A percentile compares a stretch with the other conserved stretches of the same genome.
Conservation (phyloP, 1,140 invertebrate genomes). For the Oscheius sp. region DNA sequence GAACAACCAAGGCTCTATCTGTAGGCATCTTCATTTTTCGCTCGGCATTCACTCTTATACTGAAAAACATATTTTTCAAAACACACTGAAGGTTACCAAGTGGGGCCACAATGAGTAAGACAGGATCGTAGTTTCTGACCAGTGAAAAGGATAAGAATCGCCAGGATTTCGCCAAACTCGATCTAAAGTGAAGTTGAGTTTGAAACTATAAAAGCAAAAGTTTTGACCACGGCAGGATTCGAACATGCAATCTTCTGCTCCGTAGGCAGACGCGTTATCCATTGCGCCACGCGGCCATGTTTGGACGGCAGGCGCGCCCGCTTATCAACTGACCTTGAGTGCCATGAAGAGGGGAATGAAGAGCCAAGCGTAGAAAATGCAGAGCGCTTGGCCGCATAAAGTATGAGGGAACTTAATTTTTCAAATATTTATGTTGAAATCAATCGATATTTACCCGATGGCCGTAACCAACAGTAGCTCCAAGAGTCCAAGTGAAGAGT, state of each 20-base stretch:
- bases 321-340: not conserved
- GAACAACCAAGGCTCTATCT: not conserved
- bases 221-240: too few species aligned
- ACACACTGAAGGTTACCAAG: too few species aligned
- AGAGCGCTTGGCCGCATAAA: not conserved
- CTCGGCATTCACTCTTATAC: not conserved
- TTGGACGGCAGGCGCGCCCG: too few species aligned
- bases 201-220: too few species aligned
- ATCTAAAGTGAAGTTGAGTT: too few species aligned
- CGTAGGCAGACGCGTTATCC: constrained; percentile 54
- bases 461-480: not conserved
- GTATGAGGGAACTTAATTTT: not conserved
- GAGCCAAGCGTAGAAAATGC: not conserved
- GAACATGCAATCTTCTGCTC: constrained; percentile 54
- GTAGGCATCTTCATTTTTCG: not conserved
- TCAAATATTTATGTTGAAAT: too few species aligned
- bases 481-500: not conserved
- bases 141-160: not conserved
- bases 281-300: constrained; percentile 49
- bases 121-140: not conserved
- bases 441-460: too few species aligned
- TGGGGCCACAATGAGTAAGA: not conserved
- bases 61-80: too few species aligned
- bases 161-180: not conserved
- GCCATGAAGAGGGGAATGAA: not conserved